Conservation (phyloP, 1,140 invertebrate species). For the Drosophila pallidifrons region DNA sequence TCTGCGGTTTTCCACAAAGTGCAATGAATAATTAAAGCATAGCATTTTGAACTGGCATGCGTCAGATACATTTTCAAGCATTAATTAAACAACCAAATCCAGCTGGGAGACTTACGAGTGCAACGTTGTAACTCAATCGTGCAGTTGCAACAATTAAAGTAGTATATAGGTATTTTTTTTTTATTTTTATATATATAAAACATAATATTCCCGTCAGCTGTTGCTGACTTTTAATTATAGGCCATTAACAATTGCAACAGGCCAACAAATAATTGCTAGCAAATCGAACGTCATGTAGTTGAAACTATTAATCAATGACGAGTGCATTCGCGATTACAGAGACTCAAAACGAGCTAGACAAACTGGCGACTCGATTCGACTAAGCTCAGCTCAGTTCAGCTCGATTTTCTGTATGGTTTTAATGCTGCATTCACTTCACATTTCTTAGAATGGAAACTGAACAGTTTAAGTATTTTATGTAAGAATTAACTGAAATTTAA, state of each 20-base stretch:
- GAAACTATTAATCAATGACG: conserved; percentile 41
- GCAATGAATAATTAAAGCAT: conserved; percentile 49
- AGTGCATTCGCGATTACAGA: conserved; percentile 4
- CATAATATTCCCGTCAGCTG: conserved; percentile 25
- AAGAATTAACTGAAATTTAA: too few relatives aligned
- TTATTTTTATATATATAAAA: neutral
- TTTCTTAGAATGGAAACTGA: neutral
- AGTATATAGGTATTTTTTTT: neutral
- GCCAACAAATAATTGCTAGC: conserved; percentile 36
- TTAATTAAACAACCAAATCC: conserved; percentile 20
- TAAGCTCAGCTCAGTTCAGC: neutral
- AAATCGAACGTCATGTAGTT: conserved; percentile 49
- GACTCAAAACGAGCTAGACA: conserved; percentile 12
- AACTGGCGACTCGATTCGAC: conserved; percentile 11
- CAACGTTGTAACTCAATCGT: conserved; percentile 19
- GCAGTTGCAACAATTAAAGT: conserved; percentile 7
- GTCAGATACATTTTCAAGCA: conserved; percentile 39
- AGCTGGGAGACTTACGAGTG: too few relatives aligned
- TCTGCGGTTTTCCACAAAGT: conserved; percentile 36
- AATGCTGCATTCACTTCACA: neutral
- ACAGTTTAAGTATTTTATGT: neutral
- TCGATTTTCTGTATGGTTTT: neutral
- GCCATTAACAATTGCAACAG: conserved; percentile 46
- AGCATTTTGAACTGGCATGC: conserved; percentile 34
- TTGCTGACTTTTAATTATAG: conserved; percentile 43